A percentile compares a stretch with the other conserved stretches of the same genome.
Conservation (phyloP, 2,113 vertebrate species). For the Oreotrochilus melanogaster region DNA sequence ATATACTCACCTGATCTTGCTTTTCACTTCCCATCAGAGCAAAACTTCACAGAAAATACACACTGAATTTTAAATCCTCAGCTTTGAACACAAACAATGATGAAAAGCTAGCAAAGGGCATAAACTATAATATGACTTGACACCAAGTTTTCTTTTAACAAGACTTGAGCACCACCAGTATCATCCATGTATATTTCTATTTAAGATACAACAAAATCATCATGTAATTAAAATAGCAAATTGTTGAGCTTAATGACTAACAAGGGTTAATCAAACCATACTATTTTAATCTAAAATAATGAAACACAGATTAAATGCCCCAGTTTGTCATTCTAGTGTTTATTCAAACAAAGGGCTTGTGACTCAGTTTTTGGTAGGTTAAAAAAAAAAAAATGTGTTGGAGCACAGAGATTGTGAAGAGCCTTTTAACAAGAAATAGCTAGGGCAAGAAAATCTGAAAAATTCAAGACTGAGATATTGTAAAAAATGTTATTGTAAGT, state of each 20-base stretch:
- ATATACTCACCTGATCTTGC: background rate
- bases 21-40: background rate
- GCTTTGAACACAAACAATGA: background rate
- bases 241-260: background rate
- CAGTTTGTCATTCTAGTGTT: background rate
- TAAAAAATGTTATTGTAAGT: background rate
- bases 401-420: background rate
- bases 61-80: background rate
- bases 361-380: background rate
- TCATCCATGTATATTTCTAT: background rate
- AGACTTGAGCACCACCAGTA: background rate
- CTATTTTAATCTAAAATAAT: background rate
- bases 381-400: background rate
- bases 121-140: background rate
- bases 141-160: background rate
- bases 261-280: background rate
- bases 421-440: background rate
- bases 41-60: background rate
- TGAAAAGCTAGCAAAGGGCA: background rate
- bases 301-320: background rate
- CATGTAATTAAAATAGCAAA: background rate
- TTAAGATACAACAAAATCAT: background rate
- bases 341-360: background rate
- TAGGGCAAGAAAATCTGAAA: background rate
- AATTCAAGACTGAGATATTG: background rate